A percentile compares a stretch with the other conserved stretches of the same genome.
phyloP scores from a whole-genome alignment of 2,888 invertebrate genomes.

The Eupeodes latifasciatus region DNA sequence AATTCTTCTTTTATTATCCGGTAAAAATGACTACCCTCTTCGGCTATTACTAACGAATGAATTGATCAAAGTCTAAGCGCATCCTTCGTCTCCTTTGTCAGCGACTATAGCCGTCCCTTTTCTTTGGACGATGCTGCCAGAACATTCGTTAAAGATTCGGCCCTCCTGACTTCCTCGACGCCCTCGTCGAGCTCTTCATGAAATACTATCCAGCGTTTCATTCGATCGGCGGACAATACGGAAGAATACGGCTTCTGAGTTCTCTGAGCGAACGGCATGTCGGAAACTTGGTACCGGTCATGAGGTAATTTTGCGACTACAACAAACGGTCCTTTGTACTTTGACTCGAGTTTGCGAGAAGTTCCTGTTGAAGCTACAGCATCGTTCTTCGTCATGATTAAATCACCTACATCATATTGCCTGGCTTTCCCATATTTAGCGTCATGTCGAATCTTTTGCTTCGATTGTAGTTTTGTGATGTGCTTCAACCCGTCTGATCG shows the following conservation, averaged over 20 bases:
- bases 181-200: conserved; percentile 14
- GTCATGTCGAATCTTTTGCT: conserved; percentile 38
- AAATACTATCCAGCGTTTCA: conserved; percentile 36
- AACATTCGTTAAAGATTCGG: conserved; percentile 45
- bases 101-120: no score
- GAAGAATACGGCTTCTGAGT: conserved; percentile 28
- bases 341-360: conserved; percentile 32
- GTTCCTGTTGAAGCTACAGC: conserved; percentile 21
- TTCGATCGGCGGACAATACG: conserved; percentile 34
- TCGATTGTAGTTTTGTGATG: conserved; percentile 34
- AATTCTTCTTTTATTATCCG: no score
- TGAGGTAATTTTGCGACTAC: conserved; percentile 18
- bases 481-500: conserved; percentile 26
- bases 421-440: conserved; percentile 27
- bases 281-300: background rate
- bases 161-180: conserved; percentile 47
- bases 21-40: no score
- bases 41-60: no score
- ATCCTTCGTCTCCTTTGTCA: no score
- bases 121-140: no score
- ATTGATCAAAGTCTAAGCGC: no score
- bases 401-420: conserved; percentile 20
- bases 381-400: conserved; percentile 48
- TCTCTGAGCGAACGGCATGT: background rate
- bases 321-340: conserved; percentile 29